phyloP scores from a whole-genome alignment of 2,113 vertebrate genomes.

The Manacus vitellinus region DNA sequence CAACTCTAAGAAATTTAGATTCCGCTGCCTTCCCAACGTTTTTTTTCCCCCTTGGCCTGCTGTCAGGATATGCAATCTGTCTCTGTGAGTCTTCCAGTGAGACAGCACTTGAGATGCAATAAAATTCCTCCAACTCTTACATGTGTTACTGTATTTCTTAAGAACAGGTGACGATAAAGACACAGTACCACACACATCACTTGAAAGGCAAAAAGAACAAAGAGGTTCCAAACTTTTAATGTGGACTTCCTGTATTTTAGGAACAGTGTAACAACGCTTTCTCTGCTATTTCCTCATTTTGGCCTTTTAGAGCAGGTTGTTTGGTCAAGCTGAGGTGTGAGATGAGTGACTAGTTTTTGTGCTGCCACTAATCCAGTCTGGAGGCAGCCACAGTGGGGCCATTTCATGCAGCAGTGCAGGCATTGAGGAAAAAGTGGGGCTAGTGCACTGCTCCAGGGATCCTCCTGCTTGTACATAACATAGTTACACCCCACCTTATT shows the following conservation, averaged over 20 bases:
- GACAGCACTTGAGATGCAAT: neutral
- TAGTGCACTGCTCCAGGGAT: neutral
- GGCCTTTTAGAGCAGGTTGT: neutral
- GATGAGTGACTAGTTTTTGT: neutral
- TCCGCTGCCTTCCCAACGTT: slow-evolving; percentile 49
- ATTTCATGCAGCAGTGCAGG: neutral
- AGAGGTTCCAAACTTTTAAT: neutral
- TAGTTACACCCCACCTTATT: neutral
- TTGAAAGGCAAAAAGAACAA: neutral
- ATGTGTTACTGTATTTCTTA: neutral
- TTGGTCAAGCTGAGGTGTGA: neutral
- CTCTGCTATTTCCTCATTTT: neutral
- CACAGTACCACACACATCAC: fast-evolving
- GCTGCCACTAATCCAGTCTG: neutral
- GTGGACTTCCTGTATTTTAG: neutral
- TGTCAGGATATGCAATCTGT: slow-evolving; percentile 66
- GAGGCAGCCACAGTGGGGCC: neutral
- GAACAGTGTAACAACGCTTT: neutral
- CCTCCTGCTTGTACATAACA: neutral
- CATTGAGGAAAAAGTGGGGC: neutral
- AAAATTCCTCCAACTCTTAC: neutral
- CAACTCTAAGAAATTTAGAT: slow-evolving; percentile 46
- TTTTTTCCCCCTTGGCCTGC: slow-evolving; percentile 42
- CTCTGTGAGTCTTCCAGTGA: slow-evolving; percentile 25
- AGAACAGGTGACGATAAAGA: neutral